A percentile compares a stretch with the other conserved stretches of the same genome.
phyloP scores from a whole-genome alignment of 2,797 vertebrate species.

The Gallirallus australis region DNA sequence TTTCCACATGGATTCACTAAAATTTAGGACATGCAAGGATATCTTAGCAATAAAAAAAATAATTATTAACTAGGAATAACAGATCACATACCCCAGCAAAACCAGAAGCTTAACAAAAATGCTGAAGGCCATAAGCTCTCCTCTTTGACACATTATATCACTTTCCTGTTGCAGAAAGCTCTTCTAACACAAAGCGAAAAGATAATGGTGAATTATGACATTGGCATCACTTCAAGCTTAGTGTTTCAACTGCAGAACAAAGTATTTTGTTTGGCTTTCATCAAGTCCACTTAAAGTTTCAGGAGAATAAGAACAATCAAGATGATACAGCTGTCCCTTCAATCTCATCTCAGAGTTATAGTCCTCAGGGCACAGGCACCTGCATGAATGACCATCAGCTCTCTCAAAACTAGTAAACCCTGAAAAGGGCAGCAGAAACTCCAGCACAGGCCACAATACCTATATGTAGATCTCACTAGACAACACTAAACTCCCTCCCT shows the following conservation, averaged over 20 bases:
- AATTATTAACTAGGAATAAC: slow-evolving; percentile 1
- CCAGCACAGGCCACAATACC: neutral
- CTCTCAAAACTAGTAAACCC: neutral
- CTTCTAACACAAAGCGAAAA: neutral
- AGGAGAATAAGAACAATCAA: neutral
- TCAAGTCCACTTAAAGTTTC: neutral
- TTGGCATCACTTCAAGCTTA: neutral
- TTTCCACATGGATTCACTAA: neutral
- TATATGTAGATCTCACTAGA: neutral
- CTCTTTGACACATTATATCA: neutral
- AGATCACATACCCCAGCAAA: neutral
- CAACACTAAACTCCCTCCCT: neutral
- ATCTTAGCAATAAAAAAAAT: neutral
- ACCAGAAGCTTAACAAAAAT: neutral
- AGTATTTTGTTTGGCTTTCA: slow-evolving; percentile 16
- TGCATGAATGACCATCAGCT: neutral
- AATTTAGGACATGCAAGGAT: neutral
- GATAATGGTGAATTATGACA: slow-evolving; percentile 5
- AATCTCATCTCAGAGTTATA: neutral
- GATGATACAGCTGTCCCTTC: neutral
- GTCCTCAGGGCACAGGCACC: neutral
- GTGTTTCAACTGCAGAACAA: neutral
- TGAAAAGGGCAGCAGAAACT: neutral
- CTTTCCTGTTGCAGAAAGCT: neutral
- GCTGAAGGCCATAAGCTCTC: neutral